Percentiles rank a stretch among this genome's conserved stretches.
Evolutionary conservation across 2,797 vertebrate species (phyloP).

Genomic region (Rhinophrynus dorsalis): DNA sequence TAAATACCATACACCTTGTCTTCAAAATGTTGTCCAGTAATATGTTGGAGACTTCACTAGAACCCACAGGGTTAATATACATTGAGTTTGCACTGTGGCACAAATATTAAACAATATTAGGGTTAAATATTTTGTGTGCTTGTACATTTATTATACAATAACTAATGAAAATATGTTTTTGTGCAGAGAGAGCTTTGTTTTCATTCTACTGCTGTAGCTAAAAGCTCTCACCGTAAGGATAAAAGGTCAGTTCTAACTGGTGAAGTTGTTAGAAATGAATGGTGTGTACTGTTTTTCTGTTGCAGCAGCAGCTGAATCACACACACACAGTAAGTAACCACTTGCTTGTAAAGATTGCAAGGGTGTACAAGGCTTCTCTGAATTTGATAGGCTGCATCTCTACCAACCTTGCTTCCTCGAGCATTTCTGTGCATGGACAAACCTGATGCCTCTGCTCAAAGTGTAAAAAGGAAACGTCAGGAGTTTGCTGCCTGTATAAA

Average conservation of each 20-base stretch:
- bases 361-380: conserved; percentile 25
- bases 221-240: not conserved
- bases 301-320: conserved; percentile 28
- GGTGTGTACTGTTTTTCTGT: not conserved
- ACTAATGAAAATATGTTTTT: no score
- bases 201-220: not conserved
- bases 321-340: conserved; percentile 27
- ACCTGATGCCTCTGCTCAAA: conserved; percentile 38
- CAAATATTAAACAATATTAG: no score
- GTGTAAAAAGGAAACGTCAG: conserved; percentile 39
- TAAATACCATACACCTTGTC: no score
- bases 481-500: conserved; percentile 33
- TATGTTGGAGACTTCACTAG: no score
- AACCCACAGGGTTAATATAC: no score
- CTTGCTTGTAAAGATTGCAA: conserved; percentile 23
- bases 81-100: no score
- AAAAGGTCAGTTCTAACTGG: conserved; percentile 11
- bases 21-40: no score
- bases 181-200: not conserved
- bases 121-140: not conserved
- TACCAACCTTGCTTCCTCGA: conserved; percentile 25
- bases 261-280: not conserved
- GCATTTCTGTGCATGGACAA: conserved; percentile 34
- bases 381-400: conserved; percentile 26
- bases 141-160: no score